Percentiles rank a stretch among this genome's conserved stretches.
These are phyloP conservation scores for Athene noctua DNA, from an alignment of 2,113 vertebrate species.

Conservation along the genomic window DNA sequence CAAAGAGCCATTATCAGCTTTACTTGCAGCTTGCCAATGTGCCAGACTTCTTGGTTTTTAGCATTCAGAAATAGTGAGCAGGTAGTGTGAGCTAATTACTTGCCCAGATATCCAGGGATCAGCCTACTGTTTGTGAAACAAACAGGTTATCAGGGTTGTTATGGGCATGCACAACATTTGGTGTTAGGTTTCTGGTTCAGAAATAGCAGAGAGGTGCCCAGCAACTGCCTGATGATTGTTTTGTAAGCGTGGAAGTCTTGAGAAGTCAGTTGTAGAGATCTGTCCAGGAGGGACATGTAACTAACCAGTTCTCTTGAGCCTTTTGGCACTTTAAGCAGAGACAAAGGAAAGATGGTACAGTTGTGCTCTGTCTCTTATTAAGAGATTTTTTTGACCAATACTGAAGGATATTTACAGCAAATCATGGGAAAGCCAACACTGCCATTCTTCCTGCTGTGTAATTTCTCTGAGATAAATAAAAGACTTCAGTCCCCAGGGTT, in stretches of 20 bases:
- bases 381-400: not conserved
- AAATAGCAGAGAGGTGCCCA: not conserved
- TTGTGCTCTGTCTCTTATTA: not conserved
- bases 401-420: not conserved
- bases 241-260: not conserved
- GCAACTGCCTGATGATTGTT: not conserved
- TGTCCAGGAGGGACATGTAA: not conserved
- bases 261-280: not conserved
- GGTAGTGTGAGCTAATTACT: not conserved
- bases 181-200: constrained; percentile 4
- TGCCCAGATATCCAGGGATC: not conserved
- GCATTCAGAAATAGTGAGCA: not conserved
- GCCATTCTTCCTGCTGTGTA: not conserved
- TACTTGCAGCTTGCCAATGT: not conserved
- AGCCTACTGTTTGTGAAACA: not conserved
- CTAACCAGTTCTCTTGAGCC: not conserved
- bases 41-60: not conserved
- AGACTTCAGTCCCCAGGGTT: not conserved
- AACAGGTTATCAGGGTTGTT: not conserved
- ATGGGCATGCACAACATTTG: not conserved
- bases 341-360: not conserved
- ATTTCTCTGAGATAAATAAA: not conserved
- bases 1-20: not conserved
- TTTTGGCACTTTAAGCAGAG: not conserved
- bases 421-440: not conserved